A percentile compares a stretch with the other conserved stretches of the same genome.
These are phyloP conservation scores for Serilophus lunatus DNA, from an alignment of 2,113 vertebrate genomes.

Conservation along the genomic window DNA sequence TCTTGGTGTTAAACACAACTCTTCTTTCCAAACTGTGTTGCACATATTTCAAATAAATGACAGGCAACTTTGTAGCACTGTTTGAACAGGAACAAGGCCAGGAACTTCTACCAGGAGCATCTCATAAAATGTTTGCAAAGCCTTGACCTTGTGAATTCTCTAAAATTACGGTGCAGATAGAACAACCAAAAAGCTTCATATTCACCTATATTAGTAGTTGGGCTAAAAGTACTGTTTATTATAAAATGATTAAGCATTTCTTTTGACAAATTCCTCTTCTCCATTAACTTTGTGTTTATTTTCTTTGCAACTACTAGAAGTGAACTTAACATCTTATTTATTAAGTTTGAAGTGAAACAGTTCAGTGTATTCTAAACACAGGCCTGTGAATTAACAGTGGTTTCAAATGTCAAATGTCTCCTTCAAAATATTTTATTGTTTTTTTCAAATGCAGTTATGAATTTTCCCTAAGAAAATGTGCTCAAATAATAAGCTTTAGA, in stretches of 20 bases:
- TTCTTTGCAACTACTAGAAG: not conserved
- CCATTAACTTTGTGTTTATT: not conserved
- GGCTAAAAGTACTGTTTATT: not conserved
- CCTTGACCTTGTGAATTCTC: not conserved
- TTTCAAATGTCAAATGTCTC: not conserved
- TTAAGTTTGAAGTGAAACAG: not conserved
- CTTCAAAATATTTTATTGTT: not conserved
- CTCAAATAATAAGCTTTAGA: not conserved
- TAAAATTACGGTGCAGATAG: not conserved
- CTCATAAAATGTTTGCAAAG: not conserved
- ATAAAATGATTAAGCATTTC: not conserved
- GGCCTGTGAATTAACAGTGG: not conserved
- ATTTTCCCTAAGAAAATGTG: not conserved
- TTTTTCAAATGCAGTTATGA: not conserved
- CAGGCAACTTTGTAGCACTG: not conserved
- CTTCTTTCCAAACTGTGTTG: not conserved
- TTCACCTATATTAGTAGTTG: not conserved
- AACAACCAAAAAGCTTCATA: not conserved
- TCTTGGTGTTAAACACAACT: not conserved
- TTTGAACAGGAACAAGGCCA: not conserved
- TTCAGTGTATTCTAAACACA: not conserved
- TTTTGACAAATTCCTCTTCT: not conserved
- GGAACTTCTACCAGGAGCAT: not conserved
- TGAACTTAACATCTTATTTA: not conserved
- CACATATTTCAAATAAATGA: rapidly evolving